A percentile compares a stretch with the other conserved stretches of the same genome.
Evolutionary conservation across 2,113 vertebrate genomes (phyloP).

Genomic region (Scytalopus superciliaris): DNA sequence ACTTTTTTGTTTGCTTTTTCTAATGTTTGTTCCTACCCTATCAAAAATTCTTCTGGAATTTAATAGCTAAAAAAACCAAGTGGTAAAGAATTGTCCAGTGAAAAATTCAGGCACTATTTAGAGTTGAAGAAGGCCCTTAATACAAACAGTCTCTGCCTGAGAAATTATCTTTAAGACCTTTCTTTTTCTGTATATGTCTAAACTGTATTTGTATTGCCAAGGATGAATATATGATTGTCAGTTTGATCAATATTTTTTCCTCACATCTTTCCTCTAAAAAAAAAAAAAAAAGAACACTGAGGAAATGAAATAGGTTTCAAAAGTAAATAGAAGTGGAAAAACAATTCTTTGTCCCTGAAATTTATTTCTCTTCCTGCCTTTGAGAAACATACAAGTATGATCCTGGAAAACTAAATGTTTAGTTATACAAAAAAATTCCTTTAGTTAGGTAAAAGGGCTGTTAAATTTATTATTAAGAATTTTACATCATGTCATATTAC

Average conservation of each 20-base stretch:
- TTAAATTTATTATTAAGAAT: background rate
- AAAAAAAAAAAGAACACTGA: background rate
- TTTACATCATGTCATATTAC: background rate
- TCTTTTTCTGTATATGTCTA: background rate
- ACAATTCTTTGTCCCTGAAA: background rate
- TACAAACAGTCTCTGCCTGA: background rate
- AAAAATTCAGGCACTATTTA: background rate
- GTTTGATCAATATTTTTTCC: background rate
- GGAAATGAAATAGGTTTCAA: background rate
- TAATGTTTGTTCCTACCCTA: rapidly evolving
- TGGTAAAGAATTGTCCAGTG: background rate
- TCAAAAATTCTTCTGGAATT: background rate
- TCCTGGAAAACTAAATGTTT: background rate
- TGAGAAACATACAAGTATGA: background rate
- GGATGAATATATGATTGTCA: rapidly evolving
- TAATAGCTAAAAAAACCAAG: background rate
- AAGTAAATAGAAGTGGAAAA: background rate
- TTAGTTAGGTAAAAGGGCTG: background rate
- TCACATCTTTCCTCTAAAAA: background rate
- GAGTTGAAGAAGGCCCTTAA: background rate
- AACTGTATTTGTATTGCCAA: background rate
- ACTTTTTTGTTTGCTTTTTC: rapidly evolving
- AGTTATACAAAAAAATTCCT: background rate
- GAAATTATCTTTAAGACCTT: background rate
- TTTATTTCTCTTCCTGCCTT: background rate